Base-by-base conservation (phyloP, 2,797 vertebrate genomes). In the Sebastes hubbsi region DNA sequence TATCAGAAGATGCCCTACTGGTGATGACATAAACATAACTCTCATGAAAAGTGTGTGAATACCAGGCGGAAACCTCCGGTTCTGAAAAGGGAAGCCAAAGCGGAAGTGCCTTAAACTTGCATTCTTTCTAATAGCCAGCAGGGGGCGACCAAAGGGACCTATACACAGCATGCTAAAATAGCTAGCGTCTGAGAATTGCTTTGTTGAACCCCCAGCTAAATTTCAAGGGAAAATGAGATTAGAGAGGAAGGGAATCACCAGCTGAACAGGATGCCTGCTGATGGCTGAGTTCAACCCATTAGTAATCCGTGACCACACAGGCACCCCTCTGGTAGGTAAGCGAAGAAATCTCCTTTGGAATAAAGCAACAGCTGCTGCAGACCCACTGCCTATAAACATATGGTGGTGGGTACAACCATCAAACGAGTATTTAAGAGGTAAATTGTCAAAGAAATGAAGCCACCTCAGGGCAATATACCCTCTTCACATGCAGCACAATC, bases 221-320 rank as follows among this genome's bases (percentile, higher is more conserved):
- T 75, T 75, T 84, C 16, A 75, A 77, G 38, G 55, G 27, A 60
- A 77, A 78, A 81, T 65, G 20, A 58, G 75, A 78, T 34, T 60
- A 25, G 29, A 16, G 11, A 73, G 20, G 29, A 80, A 27, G 10
- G 20, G 54, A 71, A 72, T 79, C 32, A 56, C 38, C 18, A 62
- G 72, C 38, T 49, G 25, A 74, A 56, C 30, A 60, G 20, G 46
- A 59, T 29, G 29, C 56, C 67, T 68, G 29, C 75, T 72, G 72
- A 67, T 54, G 62, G 62, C 52, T 78, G 69, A 69, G 66, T 88
- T 78, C 54, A 81, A 73, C 52, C 34, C 66, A 70, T 67, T 77
- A 80, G 60, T 75, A 69, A 75, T 74, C 76, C 22, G 10, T 77
- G 84, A 78, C 71, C 77, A 56, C 56, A 46, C 72, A 82, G 27